Conservation (phyloP, 2,113 vertebrate species). For the Pterocles burchelli region DNA sequence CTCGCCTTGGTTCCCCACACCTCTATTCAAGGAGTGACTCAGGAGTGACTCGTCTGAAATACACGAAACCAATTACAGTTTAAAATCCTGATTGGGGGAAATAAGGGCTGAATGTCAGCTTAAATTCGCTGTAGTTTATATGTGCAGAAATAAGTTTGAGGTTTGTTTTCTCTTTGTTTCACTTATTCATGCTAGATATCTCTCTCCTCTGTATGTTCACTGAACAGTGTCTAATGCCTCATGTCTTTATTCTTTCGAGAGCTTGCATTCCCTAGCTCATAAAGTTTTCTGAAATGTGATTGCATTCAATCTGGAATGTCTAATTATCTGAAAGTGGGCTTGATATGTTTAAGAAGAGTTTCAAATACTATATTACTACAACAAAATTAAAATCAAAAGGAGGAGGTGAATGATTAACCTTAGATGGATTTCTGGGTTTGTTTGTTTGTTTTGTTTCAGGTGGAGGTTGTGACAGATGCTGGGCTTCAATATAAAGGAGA, state of each 20-base stretch:
- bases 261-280: background rate
- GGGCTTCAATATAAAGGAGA: conserved; percentile 94
- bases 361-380: background rate
- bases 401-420: background rate
- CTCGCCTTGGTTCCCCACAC: background rate
- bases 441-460: conserved; percentile 62
- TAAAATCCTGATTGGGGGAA: background rate
- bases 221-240: background rate
- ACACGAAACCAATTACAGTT: background rate
- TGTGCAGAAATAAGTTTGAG: background rate
- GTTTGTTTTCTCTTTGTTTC: background rate
- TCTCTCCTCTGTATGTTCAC: background rate
- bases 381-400: background rate
- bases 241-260: background rate
- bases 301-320: background rate
- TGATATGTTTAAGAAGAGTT: background rate
- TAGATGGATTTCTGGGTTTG: background rate
- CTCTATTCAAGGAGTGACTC: background rate
- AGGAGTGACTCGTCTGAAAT: background rate
- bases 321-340: background rate
- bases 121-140: background rate
- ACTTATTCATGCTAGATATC: background rate
- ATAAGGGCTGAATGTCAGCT: background rate
- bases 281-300: background rate
- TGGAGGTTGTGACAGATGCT: conserved; percentile 78